These are phyloP conservation scores for Plectus sambesii DNA, from an alignment of 1,140 invertebrate species.

Conservation along the genomic window DNA sequence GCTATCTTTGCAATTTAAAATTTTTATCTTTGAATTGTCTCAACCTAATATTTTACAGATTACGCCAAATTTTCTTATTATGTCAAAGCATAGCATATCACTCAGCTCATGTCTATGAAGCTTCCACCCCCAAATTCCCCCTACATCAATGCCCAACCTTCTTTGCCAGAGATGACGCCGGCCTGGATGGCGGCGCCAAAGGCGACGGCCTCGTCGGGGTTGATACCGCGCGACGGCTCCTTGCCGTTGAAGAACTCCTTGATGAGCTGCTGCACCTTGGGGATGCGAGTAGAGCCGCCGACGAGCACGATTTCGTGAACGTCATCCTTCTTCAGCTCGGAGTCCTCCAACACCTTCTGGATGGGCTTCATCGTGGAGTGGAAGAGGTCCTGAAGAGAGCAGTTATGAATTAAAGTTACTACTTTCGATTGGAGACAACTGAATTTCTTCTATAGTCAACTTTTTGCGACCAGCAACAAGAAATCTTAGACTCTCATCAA, in stretches of 20 bases:
- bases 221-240: conserved; percentile 92
- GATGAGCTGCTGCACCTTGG: conserved; percentile 94
- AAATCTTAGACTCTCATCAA: too few species aligned
- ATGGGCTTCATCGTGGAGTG: conserved; percentile 94
- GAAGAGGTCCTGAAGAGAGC: conserved; percentile 68
- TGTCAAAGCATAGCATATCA: not conserved
- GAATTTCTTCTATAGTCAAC: too few species aligned
- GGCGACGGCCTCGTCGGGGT: conserved; percentile 88
- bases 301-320: conserved; percentile 98
- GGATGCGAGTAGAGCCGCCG: conserved; percentile 96
- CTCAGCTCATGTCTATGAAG: not conserved
- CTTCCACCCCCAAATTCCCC: not conserved
- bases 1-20: not conserved
- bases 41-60: not conserved
- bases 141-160: too few species aligned
- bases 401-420: too few species aligned
- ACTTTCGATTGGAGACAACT: too few species aligned
- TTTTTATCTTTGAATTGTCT: not conserved
- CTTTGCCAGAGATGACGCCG: conserved; percentile 59
- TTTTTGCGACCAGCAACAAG: too few species aligned
- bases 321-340: conserved; percentile 95
- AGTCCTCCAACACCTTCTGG: conserved; percentile 82
- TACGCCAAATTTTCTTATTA: not conserved
- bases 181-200: conserved; percentile 98
- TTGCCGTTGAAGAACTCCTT: conserved; percentile 98